Base-by-base conservation (phyloP, 2,888 invertebrate species). In the Chloroclystis v-ata region DNA sequence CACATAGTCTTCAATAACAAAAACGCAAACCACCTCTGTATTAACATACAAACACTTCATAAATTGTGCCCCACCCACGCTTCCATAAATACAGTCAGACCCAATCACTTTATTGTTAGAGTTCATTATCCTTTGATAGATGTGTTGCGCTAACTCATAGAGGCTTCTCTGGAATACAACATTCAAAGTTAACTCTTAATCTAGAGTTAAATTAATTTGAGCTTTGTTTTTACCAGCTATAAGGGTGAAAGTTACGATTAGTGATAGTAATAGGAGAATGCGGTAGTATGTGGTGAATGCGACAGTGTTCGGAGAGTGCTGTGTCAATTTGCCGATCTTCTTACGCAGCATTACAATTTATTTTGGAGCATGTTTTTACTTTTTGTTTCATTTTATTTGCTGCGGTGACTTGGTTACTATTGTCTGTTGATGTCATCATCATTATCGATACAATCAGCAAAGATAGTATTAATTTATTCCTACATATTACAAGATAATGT, bases 271-370 rank as follows among this genome's bases (percentile, higher is more conserved):
- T 10, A 9, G 20, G 45, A 10, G 28, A 39, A 47, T 47, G 55
- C 14, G 25, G 10, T 11, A 52, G 59, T 29, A 37, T 54, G 67
- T 58, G 72, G 69, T 72, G 72, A 75, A 75, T 78, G 73, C 78
- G 79, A 81, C 72, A 80, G 75, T 82, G 85, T 83, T 67, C 54
- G 69, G 63, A 75, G 72, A 84, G 85, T 78, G 86, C 78, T 78
- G 76, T 80, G 86, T 78, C 81, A 82, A 86, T 85, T 86, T 83
- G 79, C 78, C 65, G 68, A 75, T 65, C 73, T 76, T 74, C 77
- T 80, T 74, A 74, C 74, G 80, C 77, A 60, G 60, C 75, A 71
- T 71, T 71, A 20, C 42, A 75, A 72, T 76, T 81, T 79, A 76
- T 77, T 73, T 73, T 65, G 69, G 68, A 56, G 40, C 59, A 59